Conservation (phyloP, 2,113 vertebrate species). For the Aspiorhynchus laticeps region DNA sequence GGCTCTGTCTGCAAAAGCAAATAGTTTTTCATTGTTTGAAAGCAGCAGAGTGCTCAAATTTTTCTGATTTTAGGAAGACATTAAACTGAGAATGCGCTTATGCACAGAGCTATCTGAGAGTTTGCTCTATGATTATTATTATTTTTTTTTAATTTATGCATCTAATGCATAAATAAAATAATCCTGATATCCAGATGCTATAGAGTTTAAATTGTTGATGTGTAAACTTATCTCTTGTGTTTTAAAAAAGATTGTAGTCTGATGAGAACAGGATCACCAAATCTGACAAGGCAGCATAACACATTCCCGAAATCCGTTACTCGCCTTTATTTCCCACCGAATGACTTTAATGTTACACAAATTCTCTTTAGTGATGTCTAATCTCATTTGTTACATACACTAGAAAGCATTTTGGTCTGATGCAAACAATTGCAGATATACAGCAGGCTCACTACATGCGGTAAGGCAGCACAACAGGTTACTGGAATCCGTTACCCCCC, state of each 20-base stretch:
- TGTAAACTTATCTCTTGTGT: not conserved
- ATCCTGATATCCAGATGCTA: not conserved
- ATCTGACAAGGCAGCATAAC: not conserved
- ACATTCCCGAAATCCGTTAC: not conserved
- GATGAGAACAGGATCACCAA: not conserved
- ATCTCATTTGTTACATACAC: too few species aligned
- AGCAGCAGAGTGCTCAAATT: not conserved
- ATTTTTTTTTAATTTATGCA: too few species aligned
- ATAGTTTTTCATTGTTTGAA: not conserved
- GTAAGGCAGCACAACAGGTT: too few species aligned
- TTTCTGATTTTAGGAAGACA: not conserved
- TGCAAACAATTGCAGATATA: too few species aligned
- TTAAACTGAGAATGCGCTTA: not conserved
- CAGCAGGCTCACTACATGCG: too few species aligned
- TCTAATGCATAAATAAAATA: not conserved
- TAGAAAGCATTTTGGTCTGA: too few species aligned
- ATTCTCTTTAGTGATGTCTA: not conserved
- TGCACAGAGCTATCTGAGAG: not conserved
- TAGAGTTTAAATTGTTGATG: not conserved
- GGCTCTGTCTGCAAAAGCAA: not conserved
- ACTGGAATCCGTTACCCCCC: too few species aligned
- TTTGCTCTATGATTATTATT: not conserved
- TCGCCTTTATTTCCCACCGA: not conserved
- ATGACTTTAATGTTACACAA: not conserved
- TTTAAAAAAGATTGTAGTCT: not conserved